Percentiles rank a stretch among this genome's conserved stretches.
Conservation (phyloP, 2,113 vertebrate species). For the Channa maculata region DNA sequence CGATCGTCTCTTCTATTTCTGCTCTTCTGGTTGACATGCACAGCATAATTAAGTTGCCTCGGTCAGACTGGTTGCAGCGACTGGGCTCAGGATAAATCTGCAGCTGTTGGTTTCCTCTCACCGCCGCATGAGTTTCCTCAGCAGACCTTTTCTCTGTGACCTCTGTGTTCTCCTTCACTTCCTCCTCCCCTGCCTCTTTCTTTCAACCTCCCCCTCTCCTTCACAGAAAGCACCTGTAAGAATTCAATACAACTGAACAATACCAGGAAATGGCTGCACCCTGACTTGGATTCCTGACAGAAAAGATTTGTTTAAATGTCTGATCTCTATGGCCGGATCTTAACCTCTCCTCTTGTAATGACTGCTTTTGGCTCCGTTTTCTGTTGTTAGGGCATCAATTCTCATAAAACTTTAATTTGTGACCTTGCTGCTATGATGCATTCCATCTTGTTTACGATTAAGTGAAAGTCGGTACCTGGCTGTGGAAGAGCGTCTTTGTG, state of each 20-base stretch:
- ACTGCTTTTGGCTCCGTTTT: slow-evolving; percentile 9
- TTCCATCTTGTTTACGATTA: background rate
- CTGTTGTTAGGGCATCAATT: slow-evolving; percentile 1
- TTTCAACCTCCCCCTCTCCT: slow-evolving; percentile 8
- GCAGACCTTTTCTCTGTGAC: too few species aligned
- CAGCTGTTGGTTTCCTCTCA: slow-evolving; percentile 4
- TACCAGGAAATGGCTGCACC: slow-evolving; percentile 73
- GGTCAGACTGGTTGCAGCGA: slow-evolving; percentile 4
- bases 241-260: slow-evolving; percentile 67
- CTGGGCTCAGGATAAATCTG: background rate
- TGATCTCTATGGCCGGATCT: slow-evolving; percentile 11
- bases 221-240: slow-evolving; percentile 68
- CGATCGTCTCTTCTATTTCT: slow-evolving; percentile 27
- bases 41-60: slow-evolving; percentile 22
- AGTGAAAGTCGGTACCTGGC: background rate
- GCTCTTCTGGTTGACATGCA: slow-evolving; percentile 24
- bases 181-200: background rate
- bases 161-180: background rate
- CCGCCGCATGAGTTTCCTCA: background rate
- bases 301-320: slow-evolving; percentile 10
- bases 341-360: background rate
- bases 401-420: too few species aligned
- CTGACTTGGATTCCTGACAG: slow-evolving; percentile 26
- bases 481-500: background rate
- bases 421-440: too few species aligned